Evolutionary conservation across 2,797 vertebrate species (phyloP).

Genomic region (Manis javanica): DNA sequence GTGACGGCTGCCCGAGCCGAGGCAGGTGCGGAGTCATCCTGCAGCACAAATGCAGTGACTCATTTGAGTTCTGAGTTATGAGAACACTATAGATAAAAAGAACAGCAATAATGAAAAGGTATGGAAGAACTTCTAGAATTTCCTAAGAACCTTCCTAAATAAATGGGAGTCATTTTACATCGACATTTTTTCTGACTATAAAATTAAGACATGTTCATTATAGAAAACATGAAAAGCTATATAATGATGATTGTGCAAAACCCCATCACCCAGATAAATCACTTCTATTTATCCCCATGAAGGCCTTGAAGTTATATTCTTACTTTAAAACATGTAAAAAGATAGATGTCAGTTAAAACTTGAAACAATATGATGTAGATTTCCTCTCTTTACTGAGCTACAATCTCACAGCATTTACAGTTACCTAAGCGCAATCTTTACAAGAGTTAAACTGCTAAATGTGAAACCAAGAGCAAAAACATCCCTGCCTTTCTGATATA

Average conservation of each 20-base stretch:
- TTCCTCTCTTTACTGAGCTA: background rate
- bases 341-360: background rate
- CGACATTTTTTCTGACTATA: constrained; percentile 1
- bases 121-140: background rate
- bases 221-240: constrained; percentile 14
- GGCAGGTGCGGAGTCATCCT: background rate
- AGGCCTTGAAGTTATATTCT: background rate
- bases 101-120: background rate
- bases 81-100: background rate
- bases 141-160: constrained; percentile 8
- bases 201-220: constrained; percentile 29
- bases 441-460: background rate
- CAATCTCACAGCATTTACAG: constrained; percentile 8
- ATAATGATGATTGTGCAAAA: background rate
- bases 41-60: background rate
- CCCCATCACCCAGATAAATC: background rate
- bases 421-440: background rate
- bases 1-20: background rate
- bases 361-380: background rate
- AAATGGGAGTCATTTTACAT: constrained; percentile 27
- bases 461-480: background rate
- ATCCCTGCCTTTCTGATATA: background rate
- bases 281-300: background rate
- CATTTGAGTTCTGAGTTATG: background rate
- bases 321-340: background rate